phyloP scores from a whole-genome alignment of 2,888 invertebrate genomes.

The Drosophila maculinotata region DNA sequence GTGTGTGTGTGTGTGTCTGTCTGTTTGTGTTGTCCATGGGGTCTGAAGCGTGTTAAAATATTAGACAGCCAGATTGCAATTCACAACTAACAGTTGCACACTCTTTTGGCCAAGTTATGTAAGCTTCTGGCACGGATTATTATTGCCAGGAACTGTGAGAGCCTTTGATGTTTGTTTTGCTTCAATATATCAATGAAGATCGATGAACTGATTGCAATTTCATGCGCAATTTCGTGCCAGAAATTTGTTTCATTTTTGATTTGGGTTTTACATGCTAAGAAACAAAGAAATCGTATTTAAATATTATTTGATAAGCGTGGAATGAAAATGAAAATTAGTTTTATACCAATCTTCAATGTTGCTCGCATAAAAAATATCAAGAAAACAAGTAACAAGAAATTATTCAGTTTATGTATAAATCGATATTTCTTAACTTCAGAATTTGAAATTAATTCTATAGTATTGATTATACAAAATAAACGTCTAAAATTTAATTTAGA shows the following conservation, averaged over 20 bases:
- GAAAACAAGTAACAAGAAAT: too few species aligned
- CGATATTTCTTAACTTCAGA: not conserved
- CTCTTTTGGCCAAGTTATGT: conserved; percentile 49
- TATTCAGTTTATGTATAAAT: not conserved
- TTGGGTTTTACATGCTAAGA: not conserved
- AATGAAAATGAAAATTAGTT: too few species aligned
- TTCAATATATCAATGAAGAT: conserved; percentile 7
- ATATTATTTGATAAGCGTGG: not conserved
- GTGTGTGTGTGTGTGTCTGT: conserved; percentile 20
- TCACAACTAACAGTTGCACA: conserved; percentile 19
- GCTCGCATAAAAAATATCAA: too few species aligned
- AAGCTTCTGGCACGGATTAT: conserved; percentile 46
- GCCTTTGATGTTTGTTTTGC: conserved; percentile 18
- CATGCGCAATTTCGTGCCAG: not conserved
- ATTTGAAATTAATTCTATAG: not conserved
- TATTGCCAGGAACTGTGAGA: conserved; percentile 20
- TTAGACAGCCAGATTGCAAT: conserved; percentile 45
- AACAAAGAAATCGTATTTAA: too few species aligned
- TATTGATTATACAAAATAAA: not conserved
- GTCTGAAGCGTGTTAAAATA: conserved; percentile 52
- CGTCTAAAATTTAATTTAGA: too few species aligned
- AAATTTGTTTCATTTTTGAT: not conserved
- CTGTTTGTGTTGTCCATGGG: conserved; percentile 21
- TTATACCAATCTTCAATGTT: too few species aligned
- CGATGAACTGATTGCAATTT: not conserved